A percentile compares a stretch with the other conserved stretches of the same genome.
Evolutionary conservation across 2,888 invertebrate species (phyloP).

Genomic region (Idaea aversata): DNA sequence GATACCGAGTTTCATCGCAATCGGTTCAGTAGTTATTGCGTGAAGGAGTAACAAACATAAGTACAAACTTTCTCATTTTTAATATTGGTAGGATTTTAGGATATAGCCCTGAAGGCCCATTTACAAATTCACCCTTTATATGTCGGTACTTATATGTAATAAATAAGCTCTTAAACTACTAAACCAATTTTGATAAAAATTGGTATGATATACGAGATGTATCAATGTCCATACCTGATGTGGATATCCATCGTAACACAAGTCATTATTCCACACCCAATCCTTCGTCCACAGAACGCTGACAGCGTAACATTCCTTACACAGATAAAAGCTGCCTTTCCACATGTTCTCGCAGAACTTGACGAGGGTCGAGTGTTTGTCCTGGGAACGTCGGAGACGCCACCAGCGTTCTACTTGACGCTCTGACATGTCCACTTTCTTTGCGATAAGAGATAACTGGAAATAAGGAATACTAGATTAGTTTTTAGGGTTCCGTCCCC

Average conservation of each 20-base stretch:
- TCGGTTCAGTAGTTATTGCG: no score
- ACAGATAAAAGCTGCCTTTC: conserved; percentile 92
- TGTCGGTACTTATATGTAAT: no score
- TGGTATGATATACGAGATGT: no score
- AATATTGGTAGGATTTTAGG: no score
- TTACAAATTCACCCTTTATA: no score
- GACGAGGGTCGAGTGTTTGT: conserved; percentile 93
- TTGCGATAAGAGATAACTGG: conserved; percentile 86
- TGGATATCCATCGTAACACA: conserved; percentile 92
- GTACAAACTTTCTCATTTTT: no score
- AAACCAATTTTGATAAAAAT: no score
- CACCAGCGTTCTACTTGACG: conserved; percentile 96
- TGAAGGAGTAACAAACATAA: no score
- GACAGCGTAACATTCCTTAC: conserved; percentile 91
- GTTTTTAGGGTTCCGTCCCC: not conserved
- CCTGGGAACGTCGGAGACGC: conserved; percentile 90
- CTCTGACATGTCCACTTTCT: conserved; percentile 91
- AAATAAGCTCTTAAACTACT: no score
- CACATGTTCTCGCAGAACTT: conserved; percentile 97
- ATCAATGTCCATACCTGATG: conserved; percentile 80
- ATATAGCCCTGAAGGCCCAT: no score
- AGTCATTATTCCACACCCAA: conserved; percentile 96
- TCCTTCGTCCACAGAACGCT: conserved; percentile 93
- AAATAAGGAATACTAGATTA: conserved; percentile 22
- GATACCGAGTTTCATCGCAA: no score